phyloP scores from a whole-genome alignment of 2,113 vertebrate species.

The Hyaena hyaena region DNA sequence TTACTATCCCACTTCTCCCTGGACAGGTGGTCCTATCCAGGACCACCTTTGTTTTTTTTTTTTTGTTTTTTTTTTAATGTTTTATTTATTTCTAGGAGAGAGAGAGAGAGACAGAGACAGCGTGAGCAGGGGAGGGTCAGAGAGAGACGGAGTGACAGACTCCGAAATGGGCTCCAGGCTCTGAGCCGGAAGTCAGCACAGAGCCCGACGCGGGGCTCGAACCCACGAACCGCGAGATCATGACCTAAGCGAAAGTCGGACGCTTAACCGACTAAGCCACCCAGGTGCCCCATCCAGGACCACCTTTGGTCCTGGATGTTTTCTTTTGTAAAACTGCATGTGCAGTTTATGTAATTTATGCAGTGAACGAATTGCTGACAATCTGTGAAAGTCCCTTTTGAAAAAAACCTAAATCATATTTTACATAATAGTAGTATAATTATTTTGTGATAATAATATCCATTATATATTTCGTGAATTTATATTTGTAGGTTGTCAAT shows the following conservation, averaged over 20 bases:
- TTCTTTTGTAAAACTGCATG: constrained; percentile 25
- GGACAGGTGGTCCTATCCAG: no score
- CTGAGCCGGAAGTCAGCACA: no score
- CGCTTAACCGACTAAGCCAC: no score
- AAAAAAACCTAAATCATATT: not conserved
- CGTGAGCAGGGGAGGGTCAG: no score
- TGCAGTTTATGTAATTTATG: not conserved
- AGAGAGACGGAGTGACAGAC: no score
- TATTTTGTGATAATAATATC: constrained; percentile 5
- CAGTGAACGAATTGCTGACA: constrained; percentile 6
- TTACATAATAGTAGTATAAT: not conserved
- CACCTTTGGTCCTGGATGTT: constrained; percentile 33
- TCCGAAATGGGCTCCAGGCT: no score
- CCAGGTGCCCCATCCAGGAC: not conserved
- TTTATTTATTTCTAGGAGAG: no score
- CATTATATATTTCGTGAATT: not conserved
- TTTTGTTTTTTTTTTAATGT: no score
- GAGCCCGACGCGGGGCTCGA: no score
- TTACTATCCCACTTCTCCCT: not conserved
- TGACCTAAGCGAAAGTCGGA: no score
- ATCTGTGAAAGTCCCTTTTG: not conserved
- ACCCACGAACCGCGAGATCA: no score
- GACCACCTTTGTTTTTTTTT: not conserved
- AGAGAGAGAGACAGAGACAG: no score
- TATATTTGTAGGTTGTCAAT: not conserved